Evolutionary conservation across 2,113 vertebrate genomes (phyloP).

Genomic region (Turnix velox): DNA sequence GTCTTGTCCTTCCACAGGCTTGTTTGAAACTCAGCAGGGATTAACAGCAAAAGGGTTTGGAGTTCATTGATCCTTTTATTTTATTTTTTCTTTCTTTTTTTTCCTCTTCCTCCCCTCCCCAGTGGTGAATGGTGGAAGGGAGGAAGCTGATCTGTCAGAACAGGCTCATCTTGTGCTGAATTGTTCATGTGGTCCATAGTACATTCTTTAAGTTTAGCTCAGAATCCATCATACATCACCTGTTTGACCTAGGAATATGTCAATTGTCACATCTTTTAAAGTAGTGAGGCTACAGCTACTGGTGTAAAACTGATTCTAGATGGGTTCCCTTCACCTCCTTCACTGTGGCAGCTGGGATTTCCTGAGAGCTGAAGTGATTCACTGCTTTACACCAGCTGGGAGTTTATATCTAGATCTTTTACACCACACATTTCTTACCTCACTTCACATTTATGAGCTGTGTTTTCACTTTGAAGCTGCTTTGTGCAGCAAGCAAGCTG

Average conservation of each 20-base stretch:
- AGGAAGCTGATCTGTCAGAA: background rate
- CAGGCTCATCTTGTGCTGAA: background rate
- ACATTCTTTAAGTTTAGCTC: background rate
- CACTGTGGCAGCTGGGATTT: background rate
- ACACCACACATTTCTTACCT: background rate
- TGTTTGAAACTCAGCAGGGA: conserved; percentile 20
- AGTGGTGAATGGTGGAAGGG: background rate
- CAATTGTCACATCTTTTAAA: background rate
- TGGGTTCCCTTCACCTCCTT: background rate
- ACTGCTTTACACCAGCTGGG: background rate
- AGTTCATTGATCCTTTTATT: background rate
- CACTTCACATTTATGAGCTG: background rate
- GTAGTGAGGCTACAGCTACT: background rate
- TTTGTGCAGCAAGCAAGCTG: background rate
- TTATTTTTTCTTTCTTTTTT: background rate
- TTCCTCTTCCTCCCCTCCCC: too few species aligned
- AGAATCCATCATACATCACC: background rate
- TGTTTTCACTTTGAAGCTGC: conserved; percentile 3
- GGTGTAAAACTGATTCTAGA: background rate
- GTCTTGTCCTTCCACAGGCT: conserved; percentile 39
- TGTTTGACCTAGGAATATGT: background rate
- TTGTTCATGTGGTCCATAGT: background rate
- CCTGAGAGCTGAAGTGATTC: background rate
- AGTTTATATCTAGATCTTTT: background rate
- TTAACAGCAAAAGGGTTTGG: conserved; percentile 31